Base-by-base conservation (phyloP, 2,888 invertebrate genomes). In the Helleia helle region DNA sequence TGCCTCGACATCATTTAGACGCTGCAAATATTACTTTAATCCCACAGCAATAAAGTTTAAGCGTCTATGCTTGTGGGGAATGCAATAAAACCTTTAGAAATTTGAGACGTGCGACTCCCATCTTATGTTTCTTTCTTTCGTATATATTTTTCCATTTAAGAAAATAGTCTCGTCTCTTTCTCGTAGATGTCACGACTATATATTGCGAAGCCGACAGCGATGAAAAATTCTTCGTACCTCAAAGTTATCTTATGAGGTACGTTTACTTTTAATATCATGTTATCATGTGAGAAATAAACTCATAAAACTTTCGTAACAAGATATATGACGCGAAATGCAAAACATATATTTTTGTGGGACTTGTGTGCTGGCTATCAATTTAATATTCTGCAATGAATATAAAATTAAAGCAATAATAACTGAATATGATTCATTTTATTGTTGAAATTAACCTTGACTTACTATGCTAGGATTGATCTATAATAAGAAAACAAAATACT, bases 1-100 rank as follows among this genome's bases (percentile, higher is more conserved):
- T 80, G 74, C 74, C 76, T 63, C 72, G 61, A 73, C 77, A 79
- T 79, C 76, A 81, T 80, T 83, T 79, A 79, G 81, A 65, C 64
- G 72, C 76, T 71, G 81, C 80, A 81, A 84, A 83, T 83, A 83
- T 83, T 79, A 83, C 84, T 83, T 83, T 81, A 84, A 83, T 83
- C 79, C 75, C 64, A 75, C 64, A 71, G 80, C 75, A 73, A 81
- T 84, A 84, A 84, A 83, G 83, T 81, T 83, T 80, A 83, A 80
- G 77, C 73, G 75, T 74, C 79, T 77, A 77, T 74, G 81, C 80
- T 81, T 76, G 76, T 73, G 67, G 71, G 64, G 77, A 83, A 81
- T 77, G 81, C 77, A 84, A 83, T 84, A 83, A 83, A 83, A 80
- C 76, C 79, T 73, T 71, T 70, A 64, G 69, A 73, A 79, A 74